phyloP scores from a whole-genome alignment of 2,113 vertebrate genomes.

The Mirza zaza region DNA sequence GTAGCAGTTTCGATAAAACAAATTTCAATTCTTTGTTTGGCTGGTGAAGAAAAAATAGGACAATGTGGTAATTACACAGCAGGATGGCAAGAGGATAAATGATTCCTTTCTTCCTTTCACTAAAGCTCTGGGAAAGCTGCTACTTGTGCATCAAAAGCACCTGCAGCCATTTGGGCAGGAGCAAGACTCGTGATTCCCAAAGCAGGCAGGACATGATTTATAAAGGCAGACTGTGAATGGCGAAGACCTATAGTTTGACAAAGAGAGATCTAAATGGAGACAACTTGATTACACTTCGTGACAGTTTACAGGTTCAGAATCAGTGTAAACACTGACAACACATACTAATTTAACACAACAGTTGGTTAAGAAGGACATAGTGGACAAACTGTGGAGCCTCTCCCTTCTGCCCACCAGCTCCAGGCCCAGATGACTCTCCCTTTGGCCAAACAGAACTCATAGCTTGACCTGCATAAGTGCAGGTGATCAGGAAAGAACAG shows the following conservation, averaged over 20 bases:
- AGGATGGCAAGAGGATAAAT: not conserved
- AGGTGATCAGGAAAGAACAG: not conserved
- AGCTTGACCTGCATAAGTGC: not conserved
- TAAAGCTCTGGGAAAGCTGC: not conserved
- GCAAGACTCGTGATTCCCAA: not conserved
- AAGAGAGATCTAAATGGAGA: not conserved
- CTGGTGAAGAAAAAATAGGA: not conserved
- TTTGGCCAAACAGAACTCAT: not conserved
- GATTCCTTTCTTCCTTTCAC: not conserved
- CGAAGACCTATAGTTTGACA: not conserved
- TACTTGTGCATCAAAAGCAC: not conserved
- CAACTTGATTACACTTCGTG: not conserved
- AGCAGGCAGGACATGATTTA: not conserved
- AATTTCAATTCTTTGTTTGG: not conserved
- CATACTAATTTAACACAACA: not conserved
- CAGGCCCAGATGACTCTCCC: not conserved
- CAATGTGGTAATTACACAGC: not conserved
- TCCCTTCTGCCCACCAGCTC: not conserved
- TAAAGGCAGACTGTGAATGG: not conserved
- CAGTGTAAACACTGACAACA: not conserved
- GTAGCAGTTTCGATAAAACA: not conserved
- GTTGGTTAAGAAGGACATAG: not conserved
- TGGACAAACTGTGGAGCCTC: too few species aligned
- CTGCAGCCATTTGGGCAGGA: not conserved
- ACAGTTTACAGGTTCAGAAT: not conserved